Evolutionary conservation across 2,797 vertebrate species (phyloP).

Genomic region (Diplodus puntazzo): DNA sequence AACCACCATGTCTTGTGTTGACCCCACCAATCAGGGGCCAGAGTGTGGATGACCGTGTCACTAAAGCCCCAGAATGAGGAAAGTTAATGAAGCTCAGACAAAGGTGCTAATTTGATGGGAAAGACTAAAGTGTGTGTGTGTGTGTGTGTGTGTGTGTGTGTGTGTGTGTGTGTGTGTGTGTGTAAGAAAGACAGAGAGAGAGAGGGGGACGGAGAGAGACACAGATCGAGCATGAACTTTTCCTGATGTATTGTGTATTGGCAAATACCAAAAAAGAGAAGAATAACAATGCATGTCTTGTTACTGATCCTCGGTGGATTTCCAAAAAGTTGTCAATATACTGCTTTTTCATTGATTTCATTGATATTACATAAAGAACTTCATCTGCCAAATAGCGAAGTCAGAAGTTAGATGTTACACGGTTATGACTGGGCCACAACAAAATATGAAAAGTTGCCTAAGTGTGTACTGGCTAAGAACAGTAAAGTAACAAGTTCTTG

Average conservation of each 20-base stretch:
- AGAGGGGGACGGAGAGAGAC: constrained; percentile 4
- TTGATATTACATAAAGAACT: neutral
- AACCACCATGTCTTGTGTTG: constrained; percentile 85
- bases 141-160: neutral
- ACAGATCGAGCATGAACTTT: neutral
- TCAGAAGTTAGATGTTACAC: neutral
- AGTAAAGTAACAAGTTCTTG: neutral
- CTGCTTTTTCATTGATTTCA: too few relatives aligned
- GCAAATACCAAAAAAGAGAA: neutral
- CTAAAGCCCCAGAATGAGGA: constrained; percentile 14
- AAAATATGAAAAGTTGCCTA: neutral
- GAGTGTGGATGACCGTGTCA: constrained; percentile 27
- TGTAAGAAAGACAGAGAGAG: neutral
- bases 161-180: constrained; percentile 11
- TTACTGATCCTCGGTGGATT: neutral
- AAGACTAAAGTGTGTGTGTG: constrained; percentile 8
- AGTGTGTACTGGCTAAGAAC: neutral
- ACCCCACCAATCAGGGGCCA: constrained; percentile 85
- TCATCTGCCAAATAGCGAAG: neutral
- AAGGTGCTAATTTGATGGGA: constrained; percentile 63
- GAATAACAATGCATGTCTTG: neutral
- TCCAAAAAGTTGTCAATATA: neutral
- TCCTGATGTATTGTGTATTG: neutral
- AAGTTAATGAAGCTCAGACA: constrained; percentile 69
- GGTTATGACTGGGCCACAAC: neutral